Evolutionary conservation across 2,888 invertebrate genomes (phyloP).

Genomic region (Nasonovia ribisnigri): DNA sequence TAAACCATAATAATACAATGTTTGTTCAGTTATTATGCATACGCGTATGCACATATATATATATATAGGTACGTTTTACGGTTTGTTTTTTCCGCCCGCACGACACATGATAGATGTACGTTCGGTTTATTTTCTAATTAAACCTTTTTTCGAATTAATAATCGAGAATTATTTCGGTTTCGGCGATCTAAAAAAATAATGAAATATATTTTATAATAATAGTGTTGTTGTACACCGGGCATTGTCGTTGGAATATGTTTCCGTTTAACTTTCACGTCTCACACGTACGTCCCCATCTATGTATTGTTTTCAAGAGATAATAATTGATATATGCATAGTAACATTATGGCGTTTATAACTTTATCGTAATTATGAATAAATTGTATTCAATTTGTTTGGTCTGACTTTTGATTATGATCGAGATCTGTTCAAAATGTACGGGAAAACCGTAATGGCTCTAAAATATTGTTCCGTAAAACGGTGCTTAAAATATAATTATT

Average conservation of each 20-base stretch:
- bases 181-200: neutral
- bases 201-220: too few species aligned
- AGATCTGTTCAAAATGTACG: neutral
- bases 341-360: neutral
- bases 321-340: neutral
- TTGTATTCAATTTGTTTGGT: neutral
- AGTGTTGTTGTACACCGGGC: neutral
- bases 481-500: neutral
- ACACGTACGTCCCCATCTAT: neutral
- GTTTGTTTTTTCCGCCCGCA: neutral
- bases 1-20: constrained; percentile 2
- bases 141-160: neutral
- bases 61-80: neutral
- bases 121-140: neutral
- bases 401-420: too few species aligned
- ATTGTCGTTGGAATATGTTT: neutral
- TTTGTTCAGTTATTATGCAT: constrained; percentile 10
- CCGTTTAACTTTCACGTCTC: neutral
- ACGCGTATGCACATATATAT: neutral
- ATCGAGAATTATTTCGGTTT: neutral
- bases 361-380: neutral
- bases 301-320: neutral
- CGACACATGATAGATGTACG: neutral
- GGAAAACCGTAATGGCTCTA: neutral
- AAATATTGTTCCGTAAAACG: neutral